Percentiles rank a stretch among this genome's conserved stretches.
These are phyloP conservation scores for Parnassius glacialis DNA, from an alignment of 2,888 invertebrate species.

Conservation along the genomic window DNA sequence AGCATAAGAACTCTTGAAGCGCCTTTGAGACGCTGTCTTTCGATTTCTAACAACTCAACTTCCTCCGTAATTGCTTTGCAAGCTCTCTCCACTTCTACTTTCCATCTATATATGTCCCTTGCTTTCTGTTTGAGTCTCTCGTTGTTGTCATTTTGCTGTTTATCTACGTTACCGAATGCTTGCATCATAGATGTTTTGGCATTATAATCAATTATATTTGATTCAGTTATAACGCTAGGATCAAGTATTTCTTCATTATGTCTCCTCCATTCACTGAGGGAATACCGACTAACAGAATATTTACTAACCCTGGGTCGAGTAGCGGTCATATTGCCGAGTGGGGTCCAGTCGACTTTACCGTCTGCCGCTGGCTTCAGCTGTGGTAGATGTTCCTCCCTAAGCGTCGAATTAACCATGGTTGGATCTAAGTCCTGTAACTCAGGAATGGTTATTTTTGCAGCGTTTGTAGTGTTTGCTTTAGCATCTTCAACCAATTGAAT, in stretches of 20 bases:
- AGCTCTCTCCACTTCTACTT: constrained; percentile 86
- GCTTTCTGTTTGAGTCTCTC: constrained; percentile 84
- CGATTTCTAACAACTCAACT: constrained; percentile 84
- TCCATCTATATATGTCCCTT: constrained; percentile 87
- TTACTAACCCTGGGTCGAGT: constrained; percentile 88
- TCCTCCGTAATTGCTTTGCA: constrained; percentile 86
- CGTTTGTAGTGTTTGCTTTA: constrained; percentile 35
- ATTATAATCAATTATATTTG: constrained; percentile 81
- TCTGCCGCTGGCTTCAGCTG: constrained; percentile 83
- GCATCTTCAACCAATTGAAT: constrained; percentile 33
- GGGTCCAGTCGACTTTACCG: constrained; percentile 87
- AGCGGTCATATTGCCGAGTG: constrained; percentile 85
- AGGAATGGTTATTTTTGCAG: constrained; percentile 28
- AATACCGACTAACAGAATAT: constrained; percentile 87
- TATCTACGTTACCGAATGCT: constrained; percentile 84
- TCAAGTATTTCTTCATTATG: constrained; percentile 80
- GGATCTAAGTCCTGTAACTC: constrained; percentile 31
- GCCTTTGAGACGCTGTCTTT: constrained; percentile 84
- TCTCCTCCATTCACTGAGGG: constrained; percentile 86
- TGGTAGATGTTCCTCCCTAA: constrained; percentile 51
- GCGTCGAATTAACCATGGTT: constrained; percentile 30
- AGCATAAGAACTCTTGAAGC: constrained; percentile 84
- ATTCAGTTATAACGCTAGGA: constrained; percentile 71
- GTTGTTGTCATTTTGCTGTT: constrained; percentile 85
- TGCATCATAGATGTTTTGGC: constrained; percentile 83